Percentiles rank a stretch among this genome's conserved stretches.
Conservation (phyloP, 2,797 vertebrate genomes). For the Passerculus sandwichensis region DNA sequence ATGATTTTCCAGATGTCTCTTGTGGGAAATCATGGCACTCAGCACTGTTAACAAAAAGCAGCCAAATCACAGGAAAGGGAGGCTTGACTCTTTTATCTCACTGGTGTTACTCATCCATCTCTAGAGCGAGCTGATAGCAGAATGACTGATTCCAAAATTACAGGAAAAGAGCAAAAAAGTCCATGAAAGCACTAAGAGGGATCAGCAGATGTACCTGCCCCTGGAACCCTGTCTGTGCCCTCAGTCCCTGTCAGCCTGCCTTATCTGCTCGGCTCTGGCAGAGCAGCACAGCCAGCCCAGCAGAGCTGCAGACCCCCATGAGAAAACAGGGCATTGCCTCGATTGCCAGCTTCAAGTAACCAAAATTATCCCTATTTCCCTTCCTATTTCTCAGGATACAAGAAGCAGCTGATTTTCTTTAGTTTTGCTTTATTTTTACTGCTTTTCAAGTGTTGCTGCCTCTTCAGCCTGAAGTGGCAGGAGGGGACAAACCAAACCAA, state of each 20-base stretch:
- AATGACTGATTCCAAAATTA: conserved; percentile 47
- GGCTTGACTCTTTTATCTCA: conserved; percentile 62
- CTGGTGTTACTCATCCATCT: conserved; percentile 61
- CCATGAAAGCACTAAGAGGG: background rate
- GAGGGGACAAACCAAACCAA: background rate
- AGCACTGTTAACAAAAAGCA: conserved; percentile 59
- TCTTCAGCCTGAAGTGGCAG: background rate
- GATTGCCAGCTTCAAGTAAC: background rate
- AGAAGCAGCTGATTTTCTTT: background rate
- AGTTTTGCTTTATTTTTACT: background rate
- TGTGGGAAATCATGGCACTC: conserved; percentile 52
- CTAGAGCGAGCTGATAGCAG: conserved; percentile 47
- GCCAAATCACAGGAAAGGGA: conserved; percentile 57
- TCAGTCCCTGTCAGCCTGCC: accelerated
- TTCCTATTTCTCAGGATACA: background rate
- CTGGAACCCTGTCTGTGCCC: background rate
- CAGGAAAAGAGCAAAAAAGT: background rate
- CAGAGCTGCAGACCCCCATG: background rate
- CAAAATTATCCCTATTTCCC: background rate
- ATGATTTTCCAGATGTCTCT: conserved; percentile 61
- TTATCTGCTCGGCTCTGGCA: background rate
- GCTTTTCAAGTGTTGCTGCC: background rate
- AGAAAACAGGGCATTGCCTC: background rate
- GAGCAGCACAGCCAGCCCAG: background rate
- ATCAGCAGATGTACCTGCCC: conserved; percentile 20